A percentile compares a stretch with the other conserved stretches of the same genome.
phyloP scores from a whole-genome alignment of 2,797 vertebrate genomes.

The Onychomys arenicola region DNA sequence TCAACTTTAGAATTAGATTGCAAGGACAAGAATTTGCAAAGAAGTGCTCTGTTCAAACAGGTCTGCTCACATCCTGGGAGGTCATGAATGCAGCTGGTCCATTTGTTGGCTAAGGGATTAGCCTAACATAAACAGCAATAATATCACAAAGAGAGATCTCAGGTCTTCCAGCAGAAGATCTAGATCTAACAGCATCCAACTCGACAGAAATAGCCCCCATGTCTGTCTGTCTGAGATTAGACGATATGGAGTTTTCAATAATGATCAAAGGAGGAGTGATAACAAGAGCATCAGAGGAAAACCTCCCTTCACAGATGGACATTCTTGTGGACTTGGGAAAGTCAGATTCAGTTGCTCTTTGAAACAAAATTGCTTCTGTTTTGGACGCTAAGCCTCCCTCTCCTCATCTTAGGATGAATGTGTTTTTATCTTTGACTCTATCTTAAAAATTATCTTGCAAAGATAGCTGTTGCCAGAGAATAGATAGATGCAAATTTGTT shows the following conservation, averaged over 20 bases:
- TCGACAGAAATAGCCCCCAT: background rate
- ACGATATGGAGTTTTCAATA: constrained; percentile 4
- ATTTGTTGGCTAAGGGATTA: constrained; percentile 42
- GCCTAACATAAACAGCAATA: background rate
- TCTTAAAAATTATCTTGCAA: constrained; percentile 28
- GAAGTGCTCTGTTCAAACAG: background rate
- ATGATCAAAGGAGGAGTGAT: background rate
- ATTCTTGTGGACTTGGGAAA: background rate
- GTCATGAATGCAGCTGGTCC: background rate
- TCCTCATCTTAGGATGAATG: background rate
- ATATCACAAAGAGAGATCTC: background rate
- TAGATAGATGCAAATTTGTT: background rate
- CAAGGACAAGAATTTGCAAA: constrained; percentile 34
- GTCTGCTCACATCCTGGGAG: background rate
- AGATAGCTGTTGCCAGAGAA: background rate
- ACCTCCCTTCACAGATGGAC: background rate
- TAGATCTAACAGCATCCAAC: background rate
- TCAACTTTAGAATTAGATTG: constrained; percentile 25
- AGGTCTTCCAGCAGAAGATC: background rate
- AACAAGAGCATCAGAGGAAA: background rate
- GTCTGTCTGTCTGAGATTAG: constrained; percentile 24
- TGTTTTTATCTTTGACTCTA: background rate
- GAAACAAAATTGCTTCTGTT: background rate
- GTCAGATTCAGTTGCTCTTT: background rate
- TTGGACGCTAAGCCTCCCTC: background rate